These are phyloP conservation scores for Asobara japonica DNA, from an alignment of 1,140 invertebrate genomes.

Conservation along the genomic window DNA sequence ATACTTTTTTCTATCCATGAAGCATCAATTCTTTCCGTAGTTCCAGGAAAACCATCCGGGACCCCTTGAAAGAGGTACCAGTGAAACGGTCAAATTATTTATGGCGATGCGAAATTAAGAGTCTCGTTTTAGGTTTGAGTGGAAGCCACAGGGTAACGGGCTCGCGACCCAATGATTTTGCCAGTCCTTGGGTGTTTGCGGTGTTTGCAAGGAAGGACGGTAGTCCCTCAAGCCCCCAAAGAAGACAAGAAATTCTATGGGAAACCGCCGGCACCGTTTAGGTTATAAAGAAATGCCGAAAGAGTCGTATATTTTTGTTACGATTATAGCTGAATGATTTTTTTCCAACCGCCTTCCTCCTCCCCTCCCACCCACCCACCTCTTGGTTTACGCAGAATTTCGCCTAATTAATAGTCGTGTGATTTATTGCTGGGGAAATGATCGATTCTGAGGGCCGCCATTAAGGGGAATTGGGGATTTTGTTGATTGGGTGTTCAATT, in stretches of 20 bases:
- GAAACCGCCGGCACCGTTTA: not conserved
- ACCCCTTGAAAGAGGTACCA: conserved; percentile 47
- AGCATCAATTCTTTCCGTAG: too few species aligned
- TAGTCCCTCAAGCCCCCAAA: conserved; percentile 13
- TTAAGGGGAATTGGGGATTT: not conserved
- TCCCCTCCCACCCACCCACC: too few species aligned
- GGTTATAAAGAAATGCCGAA: conserved; percentile 13
- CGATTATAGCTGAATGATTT: not conserved
- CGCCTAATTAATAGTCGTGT: conserved; percentile 4
- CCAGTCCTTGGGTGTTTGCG: conserved; percentile 40
- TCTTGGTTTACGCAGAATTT: not conserved
- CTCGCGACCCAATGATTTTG: conserved; percentile 40
- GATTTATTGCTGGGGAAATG: not conserved
- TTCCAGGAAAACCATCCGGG: too few species aligned
- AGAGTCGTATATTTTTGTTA: conserved; percentile 6
- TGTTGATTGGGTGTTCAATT: too few species aligned
- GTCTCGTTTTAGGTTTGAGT: conserved; percentile 60
- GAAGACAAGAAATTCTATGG: not conserved
- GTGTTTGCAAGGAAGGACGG: too few species aligned
- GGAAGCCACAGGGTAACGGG: conserved; percentile 42
- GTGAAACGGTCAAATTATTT: conserved; percentile 62
- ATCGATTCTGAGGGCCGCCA: not conserved
- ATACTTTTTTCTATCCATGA: too few species aligned
- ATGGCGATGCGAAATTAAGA: conserved; percentile 66
- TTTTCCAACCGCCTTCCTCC: too few species aligned